These are phyloP conservation scores for Opisthocomus hoazin DNA, from an alignment of 2,113 vertebrate genomes.

Conservation along the genomic window DNA sequence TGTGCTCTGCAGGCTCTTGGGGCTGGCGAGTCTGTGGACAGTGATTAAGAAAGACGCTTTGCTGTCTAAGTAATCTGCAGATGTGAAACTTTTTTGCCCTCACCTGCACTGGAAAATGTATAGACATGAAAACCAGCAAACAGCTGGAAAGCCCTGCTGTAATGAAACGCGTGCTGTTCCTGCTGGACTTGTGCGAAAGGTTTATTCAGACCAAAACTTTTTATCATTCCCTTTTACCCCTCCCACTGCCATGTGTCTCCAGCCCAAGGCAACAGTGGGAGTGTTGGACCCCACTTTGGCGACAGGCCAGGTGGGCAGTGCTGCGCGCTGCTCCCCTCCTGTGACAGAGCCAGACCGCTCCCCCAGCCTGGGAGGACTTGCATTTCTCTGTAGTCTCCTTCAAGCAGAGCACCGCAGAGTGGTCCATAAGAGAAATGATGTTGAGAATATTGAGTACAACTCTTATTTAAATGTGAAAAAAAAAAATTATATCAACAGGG, in stretches of 20 bases:
- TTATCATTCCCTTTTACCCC: neutral
- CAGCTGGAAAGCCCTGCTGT: neutral
- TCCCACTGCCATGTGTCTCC: neutral
- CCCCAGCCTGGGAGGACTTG: neutral
- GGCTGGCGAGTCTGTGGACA: accelerated
- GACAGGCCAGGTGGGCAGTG: no score
- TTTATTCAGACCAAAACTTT: neutral
- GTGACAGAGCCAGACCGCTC: neutral
- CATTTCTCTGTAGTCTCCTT: neutral
- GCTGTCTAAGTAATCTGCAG: neutral
- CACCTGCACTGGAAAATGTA: neutral
- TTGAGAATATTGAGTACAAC: neutral
- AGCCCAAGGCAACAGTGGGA: neutral
- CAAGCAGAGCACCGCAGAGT: neutral
- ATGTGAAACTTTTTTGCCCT: neutral
- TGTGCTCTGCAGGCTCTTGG: neutral
- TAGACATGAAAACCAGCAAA: neutral
- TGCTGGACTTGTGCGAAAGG: neutral
- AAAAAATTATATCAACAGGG: no score
- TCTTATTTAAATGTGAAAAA: neutral
- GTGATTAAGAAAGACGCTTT: neutral
- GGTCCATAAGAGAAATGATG: neutral
- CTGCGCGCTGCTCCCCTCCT: neutral
- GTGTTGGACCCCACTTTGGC: neutral
- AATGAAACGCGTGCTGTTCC: neutral